Conservation (phyloP, 1,140 invertebrate genomes). For the Anastrepha obliqua region DNA sequence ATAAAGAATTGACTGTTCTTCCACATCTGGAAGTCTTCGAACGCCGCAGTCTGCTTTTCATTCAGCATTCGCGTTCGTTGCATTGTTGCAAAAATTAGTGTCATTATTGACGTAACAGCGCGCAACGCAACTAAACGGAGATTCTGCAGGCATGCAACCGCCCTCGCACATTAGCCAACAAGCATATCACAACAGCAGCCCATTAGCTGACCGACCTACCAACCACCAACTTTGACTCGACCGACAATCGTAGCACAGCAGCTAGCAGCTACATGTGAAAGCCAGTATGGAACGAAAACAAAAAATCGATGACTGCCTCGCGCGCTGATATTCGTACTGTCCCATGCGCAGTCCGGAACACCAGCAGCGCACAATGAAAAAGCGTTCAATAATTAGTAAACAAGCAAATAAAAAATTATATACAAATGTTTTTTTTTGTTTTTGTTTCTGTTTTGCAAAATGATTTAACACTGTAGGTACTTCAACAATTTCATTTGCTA, state of each 20-base stretch:
- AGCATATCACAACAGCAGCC: not conserved
- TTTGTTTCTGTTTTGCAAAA: not conserved
- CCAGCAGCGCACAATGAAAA: not conserved
- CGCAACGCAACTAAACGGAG: not conserved
- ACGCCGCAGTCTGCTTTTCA: not conserved
- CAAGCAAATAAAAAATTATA: not conserved
- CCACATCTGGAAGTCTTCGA: not conserved
- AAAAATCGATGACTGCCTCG: slow-evolving; percentile 34
- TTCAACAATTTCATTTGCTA: not conserved
- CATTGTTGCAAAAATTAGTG: slow-evolving; percentile 23
- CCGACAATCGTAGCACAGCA: not conserved
- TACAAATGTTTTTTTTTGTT: not conserved
- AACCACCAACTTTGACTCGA: not conserved
- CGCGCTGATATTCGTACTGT: slow-evolving; percentile 19
- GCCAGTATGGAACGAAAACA: slow-evolving; percentile 25
- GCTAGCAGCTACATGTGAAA: not conserved
- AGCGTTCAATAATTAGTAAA: too few relatives aligned
- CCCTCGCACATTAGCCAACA: not conserved
- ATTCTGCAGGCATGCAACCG: not conserved
- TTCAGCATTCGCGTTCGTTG: not conserved
- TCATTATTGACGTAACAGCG: slow-evolving; percentile 31
- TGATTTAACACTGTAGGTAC: too few relatives aligned
- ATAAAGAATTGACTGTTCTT: not conserved
- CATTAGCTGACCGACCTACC: not conserved
- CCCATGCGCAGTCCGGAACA: slow-evolving; percentile 22